Evolutionary conservation across 2,797 vertebrate species (phyloP), one percentile per base, ranked within the genome.

Genomic region (Rhinatrema bivittatum): DNA sequence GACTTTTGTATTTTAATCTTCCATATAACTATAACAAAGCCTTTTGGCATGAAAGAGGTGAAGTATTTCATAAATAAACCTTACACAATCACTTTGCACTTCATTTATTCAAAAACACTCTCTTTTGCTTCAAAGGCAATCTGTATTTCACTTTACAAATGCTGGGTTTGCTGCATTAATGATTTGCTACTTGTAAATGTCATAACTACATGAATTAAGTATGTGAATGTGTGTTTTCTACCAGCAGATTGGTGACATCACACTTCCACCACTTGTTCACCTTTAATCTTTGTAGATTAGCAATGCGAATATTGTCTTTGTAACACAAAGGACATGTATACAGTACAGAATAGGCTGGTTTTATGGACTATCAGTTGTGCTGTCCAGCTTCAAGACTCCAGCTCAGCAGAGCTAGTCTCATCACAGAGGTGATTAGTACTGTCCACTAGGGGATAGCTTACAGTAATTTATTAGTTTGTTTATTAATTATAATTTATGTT

Each of bases 31-130:
- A 53, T 53, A 62, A 49, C 32, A 56, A 64, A 73, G 56, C 30
- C 58, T 73, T 56, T 45, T 72, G 78, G 75, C 70, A 68, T 17
- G 54, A 40, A 53, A 1, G 60, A 57, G 70, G 73, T 76, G 78
- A 60, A 53, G 42, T 29, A 60, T 58, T 74, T 74, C 65, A 55
- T 80, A 85, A 83, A 81, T 79, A 81, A 70, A 72, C 76, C 60
- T 75, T 62, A 58, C 23, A 53, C 72, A 68, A 78, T 81, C 76
- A 65, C 65, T 18, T 7, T 31, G 42, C 79, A 84, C 79, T 65
- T 74, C 72, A 84, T 82, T 73, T 78, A 84, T 74, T 79, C 69
- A 60, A 66, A 71, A 75, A 76, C 75, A 79, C 78, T 79, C 67
- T 17, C 56, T 27, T 36, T 47, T 6, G 70, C 77, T 82, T 82